Conservation (phyloP, 2,113 vertebrate genomes). For the Egretta garzetta region DNA sequence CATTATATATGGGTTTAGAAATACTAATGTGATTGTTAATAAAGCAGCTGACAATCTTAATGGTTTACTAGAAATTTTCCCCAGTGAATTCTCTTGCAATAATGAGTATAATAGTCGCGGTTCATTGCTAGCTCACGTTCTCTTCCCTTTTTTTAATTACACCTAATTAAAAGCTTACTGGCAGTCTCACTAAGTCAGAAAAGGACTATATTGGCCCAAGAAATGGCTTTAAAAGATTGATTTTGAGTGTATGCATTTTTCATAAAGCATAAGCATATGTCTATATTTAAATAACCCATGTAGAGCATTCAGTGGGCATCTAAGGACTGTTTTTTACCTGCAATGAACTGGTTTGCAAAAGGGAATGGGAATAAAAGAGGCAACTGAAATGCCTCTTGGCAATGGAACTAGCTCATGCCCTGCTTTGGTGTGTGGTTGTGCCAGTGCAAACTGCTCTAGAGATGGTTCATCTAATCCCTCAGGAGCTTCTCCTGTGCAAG, state of each 20-base stretch:
- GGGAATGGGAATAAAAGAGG: background rate
- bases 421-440: background rate
- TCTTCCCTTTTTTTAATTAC: background rate
- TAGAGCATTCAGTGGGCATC: background rate
- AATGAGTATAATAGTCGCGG: background rate
- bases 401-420: background rate
- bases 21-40: background rate
- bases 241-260: background rate
- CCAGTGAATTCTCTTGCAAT: background rate
- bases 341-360: background rate
- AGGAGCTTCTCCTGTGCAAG: background rate
- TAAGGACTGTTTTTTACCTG: background rate
- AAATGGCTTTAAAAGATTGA: background rate
- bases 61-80: background rate
- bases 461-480: background rate
- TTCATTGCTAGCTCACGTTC: background rate
- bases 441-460: background rate
- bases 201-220: background rate
- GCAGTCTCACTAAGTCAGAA: background rate
- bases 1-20: background rate
- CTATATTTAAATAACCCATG: background rate
- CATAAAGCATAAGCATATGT: background rate
- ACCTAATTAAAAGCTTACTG: background rate
- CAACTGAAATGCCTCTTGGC: background rate
- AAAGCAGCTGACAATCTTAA: background rate